Percentiles rank a stretch among this genome's conserved stretches.
These are phyloP conservation scores for Panulirus ornatus DNA, from an alignment of 1,140 invertebrate genomes.

Conservation along the genomic window DNA sequence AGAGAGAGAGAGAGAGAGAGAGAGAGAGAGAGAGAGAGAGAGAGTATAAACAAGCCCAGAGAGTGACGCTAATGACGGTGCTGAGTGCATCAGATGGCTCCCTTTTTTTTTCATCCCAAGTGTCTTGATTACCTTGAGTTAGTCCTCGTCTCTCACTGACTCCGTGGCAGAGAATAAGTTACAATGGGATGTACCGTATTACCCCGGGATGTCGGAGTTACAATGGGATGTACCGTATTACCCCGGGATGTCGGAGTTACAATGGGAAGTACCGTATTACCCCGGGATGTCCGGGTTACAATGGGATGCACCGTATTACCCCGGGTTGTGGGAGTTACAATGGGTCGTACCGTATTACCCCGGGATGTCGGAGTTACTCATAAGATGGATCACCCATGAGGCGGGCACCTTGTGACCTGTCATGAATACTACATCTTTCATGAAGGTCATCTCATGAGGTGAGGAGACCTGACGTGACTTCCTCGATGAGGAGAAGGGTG, in stretches of 20 bases:
- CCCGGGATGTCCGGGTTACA: too few species aligned
- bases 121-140: background rate
- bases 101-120: background rate
- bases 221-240: background rate
- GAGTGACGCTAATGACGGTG: slow-evolving; percentile 19
- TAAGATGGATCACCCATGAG: too few species aligned
- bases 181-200: background rate
- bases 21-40: background rate
- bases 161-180: background rate
- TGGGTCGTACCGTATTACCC: background rate
- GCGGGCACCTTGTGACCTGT: too few species aligned
- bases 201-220: background rate
- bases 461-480: too few species aligned
- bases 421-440: too few species aligned
- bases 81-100: slow-evolving; percentile 3
- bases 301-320: background rate
- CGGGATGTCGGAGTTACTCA: background rate
- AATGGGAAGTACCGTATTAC: background rate
- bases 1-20: background rate
- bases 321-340: background rate
- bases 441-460: too few species aligned
- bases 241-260: background rate
- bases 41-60: background rate
- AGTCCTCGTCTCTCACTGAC: background rate
- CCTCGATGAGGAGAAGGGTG: too few species aligned